These are phyloP conservation scores for Drosophila greeni DNA, from an alignment of 2,888 invertebrate genomes.

Conservation along the genomic window DNA sequence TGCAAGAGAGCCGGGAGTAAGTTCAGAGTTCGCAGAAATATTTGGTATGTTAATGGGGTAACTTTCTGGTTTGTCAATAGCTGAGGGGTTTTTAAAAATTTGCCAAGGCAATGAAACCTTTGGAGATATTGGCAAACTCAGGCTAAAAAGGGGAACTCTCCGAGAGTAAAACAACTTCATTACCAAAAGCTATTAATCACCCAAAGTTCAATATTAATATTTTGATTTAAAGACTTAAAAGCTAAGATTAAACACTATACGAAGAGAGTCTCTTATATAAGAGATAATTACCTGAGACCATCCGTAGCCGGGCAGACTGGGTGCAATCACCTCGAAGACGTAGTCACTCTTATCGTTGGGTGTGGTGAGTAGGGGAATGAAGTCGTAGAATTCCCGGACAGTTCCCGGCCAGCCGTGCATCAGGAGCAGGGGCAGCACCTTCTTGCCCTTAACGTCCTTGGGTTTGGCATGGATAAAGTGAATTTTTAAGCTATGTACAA, in stretches of 20 bases:
- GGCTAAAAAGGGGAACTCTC: background rate
- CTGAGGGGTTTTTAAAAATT: background rate
- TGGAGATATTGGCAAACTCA: background rate
- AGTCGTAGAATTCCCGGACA: slow-evolving; percentile 87
- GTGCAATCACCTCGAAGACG: slow-evolving; percentile 85
- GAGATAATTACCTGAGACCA: slow-evolving; percentile 81
- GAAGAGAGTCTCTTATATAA: background rate
- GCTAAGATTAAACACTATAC: background rate
- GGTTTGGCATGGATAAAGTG: slow-evolving; percentile 84
- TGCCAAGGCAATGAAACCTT: background rate
- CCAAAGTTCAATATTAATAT: background rate
- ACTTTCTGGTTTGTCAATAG: background rate
- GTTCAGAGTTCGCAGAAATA: background rate
- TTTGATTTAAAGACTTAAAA: no score
- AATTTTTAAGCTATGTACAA: slow-evolving; percentile 80
- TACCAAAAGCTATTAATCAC: slow-evolving; percentile 5
- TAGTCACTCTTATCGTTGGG: slow-evolving; percentile 80
- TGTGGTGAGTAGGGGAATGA: slow-evolving; percentile 84
- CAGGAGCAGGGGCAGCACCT: slow-evolving; percentile 84
- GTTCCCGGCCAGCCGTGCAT: slow-evolving; percentile 94
- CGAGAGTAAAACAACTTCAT: slow-evolving; percentile 4
- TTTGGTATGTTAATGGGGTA: background rate
- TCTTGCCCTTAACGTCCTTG: slow-evolving; percentile 79
- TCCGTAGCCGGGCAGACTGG: slow-evolving; percentile 85
- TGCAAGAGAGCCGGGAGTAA: background rate